Percentiles rank a stretch among this genome's conserved stretches.
Evolutionary conservation across 1,140 invertebrate genomes (phyloP).

Genomic region (Nomia melanderi): DNA sequence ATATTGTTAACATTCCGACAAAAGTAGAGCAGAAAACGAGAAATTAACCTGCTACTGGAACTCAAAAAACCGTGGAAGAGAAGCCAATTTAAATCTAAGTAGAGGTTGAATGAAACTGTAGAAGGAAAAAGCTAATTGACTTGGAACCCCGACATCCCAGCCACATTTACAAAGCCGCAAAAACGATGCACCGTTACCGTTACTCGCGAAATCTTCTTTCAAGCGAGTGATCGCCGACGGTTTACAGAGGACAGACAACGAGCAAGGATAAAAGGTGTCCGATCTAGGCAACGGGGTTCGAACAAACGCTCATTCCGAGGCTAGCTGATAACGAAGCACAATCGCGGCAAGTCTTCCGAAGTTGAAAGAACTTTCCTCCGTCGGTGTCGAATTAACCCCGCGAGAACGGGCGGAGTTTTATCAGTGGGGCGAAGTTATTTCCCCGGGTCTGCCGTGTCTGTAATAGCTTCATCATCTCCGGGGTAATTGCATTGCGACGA

Average conservation of each 20-base stretch:
- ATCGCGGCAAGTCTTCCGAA: conserved; percentile 10
- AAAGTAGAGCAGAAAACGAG: too few relatives aligned
- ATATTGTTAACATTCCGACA: too few relatives aligned
- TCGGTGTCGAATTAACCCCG: conserved; percentile 42
- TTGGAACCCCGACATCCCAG: too few relatives aligned
- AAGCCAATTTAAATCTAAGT: too few relatives aligned
- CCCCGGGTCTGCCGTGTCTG: conserved; percentile 54
- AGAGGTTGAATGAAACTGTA: too few relatives aligned
- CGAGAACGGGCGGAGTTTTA: conserved; percentile 44
- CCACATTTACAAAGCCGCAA: too few relatives aligned
- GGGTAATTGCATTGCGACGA: conserved; percentile 60
- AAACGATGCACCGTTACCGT: too few relatives aligned
- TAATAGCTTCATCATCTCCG: conserved; percentile 70
- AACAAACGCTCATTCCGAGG: conserved; percentile 6
- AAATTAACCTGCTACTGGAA: too few relatives aligned
- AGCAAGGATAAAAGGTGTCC: neutral
- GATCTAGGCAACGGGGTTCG: too few relatives aligned
- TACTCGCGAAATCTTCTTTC: too few relatives aligned
- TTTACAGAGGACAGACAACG: neutral
- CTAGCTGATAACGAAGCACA: conserved; percentile 1
- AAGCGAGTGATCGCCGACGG: neutral
- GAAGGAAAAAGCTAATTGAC: too few relatives aligned
- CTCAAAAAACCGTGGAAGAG: too few relatives aligned
- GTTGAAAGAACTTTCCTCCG: conserved; percentile 1
- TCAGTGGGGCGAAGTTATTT: conserved; percentile 58